phyloP scores from a whole-genome alignment of 1,140 invertebrate genomes.

The Saccostrea cuccullata region DNA sequence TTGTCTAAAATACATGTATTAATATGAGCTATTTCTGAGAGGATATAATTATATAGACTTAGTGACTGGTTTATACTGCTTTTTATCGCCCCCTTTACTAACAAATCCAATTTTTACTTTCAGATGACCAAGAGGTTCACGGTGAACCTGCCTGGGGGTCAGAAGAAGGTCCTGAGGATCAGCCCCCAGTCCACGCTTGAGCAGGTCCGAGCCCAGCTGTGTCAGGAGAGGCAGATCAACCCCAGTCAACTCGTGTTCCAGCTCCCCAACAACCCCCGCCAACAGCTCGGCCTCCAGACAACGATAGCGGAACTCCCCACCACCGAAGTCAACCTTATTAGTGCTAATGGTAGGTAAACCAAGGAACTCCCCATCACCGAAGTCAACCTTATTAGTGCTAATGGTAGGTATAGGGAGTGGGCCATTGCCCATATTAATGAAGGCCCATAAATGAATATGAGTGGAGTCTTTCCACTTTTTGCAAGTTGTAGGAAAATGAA shows the following conservation, averaged over 20 bases:
- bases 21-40: too few relatives aligned
- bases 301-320: slow-evolving; percentile 66
- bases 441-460: too few relatives aligned
- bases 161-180: slow-evolving; percentile 88
- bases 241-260: slow-evolving; percentile 87
- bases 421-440: too few relatives aligned
- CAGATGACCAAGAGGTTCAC: slow-evolving; percentile 86
- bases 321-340: slow-evolving; percentile 72
- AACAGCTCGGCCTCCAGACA: slow-evolving; percentile 60
- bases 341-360: slow-evolving; percentile 56
- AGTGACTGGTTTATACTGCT: too few relatives aligned
- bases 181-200: slow-evolving; percentile 84
- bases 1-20: too few relatives aligned
- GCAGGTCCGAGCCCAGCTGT: slow-evolving; percentile 86
- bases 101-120: slow-evolving; percentile 49
- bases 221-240: slow-evolving; percentile 89
- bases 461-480: too few relatives aligned
- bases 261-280: slow-evolving; percentile 84
- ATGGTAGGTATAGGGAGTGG: too few relatives aligned
- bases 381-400: too few relatives aligned
- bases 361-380: too few relatives aligned
- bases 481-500: too few relatives aligned
- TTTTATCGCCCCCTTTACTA: too few relatives aligned
- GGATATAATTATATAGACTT: too few relatives aligned
- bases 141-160: slow-evolving; percentile 90